Conservation (phyloP, 2,113 vertebrate genomes). For the Malurus melanocephalus region DNA sequence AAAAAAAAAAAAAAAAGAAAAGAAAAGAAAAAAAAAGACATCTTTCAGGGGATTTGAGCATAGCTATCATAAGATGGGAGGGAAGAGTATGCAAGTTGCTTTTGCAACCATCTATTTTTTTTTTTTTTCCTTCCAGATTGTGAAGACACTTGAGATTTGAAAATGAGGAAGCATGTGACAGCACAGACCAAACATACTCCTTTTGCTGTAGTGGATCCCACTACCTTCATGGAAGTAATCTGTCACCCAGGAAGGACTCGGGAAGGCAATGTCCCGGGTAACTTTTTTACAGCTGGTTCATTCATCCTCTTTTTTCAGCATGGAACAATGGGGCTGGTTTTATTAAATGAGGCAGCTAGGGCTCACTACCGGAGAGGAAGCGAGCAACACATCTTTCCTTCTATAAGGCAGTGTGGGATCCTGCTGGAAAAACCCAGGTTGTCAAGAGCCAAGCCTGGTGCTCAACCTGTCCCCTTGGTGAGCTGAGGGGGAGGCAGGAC, state of each 20-base stretch:
- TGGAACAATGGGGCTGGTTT: neutral
- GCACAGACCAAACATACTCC: neutral
- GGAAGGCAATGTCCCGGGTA: neutral
- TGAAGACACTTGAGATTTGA: neutral
- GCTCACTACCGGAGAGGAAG: neutral
- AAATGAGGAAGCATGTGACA: neutral
- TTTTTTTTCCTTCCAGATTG: neutral
- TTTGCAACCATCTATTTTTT: neutral
- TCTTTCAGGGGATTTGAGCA: neutral
- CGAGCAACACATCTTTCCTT: neutral
- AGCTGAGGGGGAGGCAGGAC: neutral
- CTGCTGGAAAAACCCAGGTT: neutral
- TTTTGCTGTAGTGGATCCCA: neutral
- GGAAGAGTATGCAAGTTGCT: neutral
- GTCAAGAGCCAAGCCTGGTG: fast-evolving
- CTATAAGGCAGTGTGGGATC: neutral
- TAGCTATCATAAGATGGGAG: neutral
- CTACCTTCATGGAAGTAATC: neutral
- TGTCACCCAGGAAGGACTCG: neutral
- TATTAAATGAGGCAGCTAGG: neutral
- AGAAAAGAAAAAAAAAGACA: neutral
- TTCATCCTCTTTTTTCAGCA: neutral
- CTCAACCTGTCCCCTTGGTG: neutral
- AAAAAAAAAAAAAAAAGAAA: neutral
- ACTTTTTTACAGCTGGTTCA: neutral